Percentiles rank a stretch among this genome's conserved stretches.
Conservation (phyloP, 1,140 invertebrate species). For the Ridgeia piscesae region DNA sequence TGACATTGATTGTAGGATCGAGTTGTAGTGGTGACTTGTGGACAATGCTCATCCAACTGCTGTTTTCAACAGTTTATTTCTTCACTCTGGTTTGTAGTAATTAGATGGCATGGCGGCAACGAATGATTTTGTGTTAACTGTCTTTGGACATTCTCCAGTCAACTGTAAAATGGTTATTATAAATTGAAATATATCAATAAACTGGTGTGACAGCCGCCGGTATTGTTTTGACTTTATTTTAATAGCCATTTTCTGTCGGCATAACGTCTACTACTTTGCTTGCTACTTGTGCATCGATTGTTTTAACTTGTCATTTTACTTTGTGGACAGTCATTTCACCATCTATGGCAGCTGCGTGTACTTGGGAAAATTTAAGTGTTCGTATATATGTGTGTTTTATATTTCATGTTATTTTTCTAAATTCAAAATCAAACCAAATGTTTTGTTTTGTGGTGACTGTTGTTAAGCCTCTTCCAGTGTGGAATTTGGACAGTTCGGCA, state of each 20-base stretch:
- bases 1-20: slow-evolving; percentile 5
- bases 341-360: background rate
- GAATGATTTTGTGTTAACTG: background rate
- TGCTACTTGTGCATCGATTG: background rate
- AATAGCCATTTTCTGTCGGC: background rate
- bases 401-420: background rate
- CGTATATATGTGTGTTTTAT: background rate
- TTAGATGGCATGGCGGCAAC: background rate
- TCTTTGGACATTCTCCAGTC: background rate
- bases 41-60: background rate
- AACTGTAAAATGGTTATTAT: background rate
- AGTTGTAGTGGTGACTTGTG: background rate
- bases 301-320: background rate
- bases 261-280: background rate
- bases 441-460: background rate
- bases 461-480: background rate
- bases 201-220: background rate
- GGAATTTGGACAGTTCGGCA: background rate
- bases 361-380: background rate
- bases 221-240: too few species aligned
- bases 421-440: background rate
- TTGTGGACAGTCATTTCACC: background rate
- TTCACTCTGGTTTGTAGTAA: background rate
- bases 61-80: background rate
- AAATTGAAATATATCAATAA: background rate